Evolutionary conservation across 2,888 invertebrate species (phyloP).

Genomic region (Ormia ochracea): DNA sequence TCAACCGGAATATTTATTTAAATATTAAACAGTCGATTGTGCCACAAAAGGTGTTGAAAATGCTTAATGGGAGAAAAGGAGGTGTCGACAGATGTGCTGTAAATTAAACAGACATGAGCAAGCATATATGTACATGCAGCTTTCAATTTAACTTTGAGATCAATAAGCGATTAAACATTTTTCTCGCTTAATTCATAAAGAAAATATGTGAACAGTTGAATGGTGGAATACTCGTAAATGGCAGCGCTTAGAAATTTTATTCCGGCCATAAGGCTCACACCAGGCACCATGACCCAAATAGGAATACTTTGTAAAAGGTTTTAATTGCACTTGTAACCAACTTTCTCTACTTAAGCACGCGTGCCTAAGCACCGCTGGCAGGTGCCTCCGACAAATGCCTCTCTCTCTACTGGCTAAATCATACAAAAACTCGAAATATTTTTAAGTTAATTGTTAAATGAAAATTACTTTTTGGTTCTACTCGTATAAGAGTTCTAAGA

Average conservation of each 20-base stretch:
- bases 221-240: no score
- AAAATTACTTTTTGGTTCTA: not conserved
- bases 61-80: slow-evolving; percentile 22
- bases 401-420: not conserved
- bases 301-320: not conserved
- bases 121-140: not conserved
- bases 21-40: not conserved
- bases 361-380: slow-evolving; percentile 45
- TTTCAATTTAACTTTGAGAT: not conserved
- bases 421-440: not conserved
- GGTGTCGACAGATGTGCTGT: slow-evolving; percentile 39
- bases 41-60: slow-evolving; percentile 47
- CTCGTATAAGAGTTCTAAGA: slow-evolving; percentile 24
- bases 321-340: slow-evolving; percentile 20
- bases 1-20: slow-evolving; percentile 31
- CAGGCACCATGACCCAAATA: slow-evolving; percentile 16
- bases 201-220: no score
- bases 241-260: no score
- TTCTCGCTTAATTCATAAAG: no score
- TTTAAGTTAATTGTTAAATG: slow-evolving; percentile 14
- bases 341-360: slow-evolving; percentile 57
- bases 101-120: not conserved
- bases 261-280: no score
- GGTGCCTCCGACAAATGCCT: slow-evolving; percentile 12
- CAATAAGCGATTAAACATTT: not conserved